phyloP scores from a whole-genome alignment of 2,888 invertebrate species.

The Crossocerus cetratus region DNA sequence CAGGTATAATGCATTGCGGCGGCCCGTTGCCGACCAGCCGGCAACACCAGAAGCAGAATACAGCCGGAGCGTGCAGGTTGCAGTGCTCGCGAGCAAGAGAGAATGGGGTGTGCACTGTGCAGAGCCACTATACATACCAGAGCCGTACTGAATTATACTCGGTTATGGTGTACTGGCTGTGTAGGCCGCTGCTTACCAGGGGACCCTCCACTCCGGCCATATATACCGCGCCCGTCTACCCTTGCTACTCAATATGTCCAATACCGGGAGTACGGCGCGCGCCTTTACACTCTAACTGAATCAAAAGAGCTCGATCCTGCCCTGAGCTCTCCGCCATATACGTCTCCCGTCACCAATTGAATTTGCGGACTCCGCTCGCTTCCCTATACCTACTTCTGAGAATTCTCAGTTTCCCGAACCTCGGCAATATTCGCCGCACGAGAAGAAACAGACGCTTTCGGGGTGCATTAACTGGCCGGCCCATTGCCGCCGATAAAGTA shows the following conservation, averaged over 20 bases:
- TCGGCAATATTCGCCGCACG: neutral
- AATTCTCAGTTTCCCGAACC: neutral
- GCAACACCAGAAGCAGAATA: slow-evolving; percentile 48
- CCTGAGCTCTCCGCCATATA: slow-evolving; percentile 2
- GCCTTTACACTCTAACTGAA: slow-evolving; percentile 56
- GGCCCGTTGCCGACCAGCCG: slow-evolving; percentile 50
- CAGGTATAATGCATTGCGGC: slow-evolving; percentile 69
- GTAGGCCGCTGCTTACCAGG: slow-evolving; percentile 57
- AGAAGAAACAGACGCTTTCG: slow-evolving; percentile 1
- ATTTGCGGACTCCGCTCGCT: neutral
- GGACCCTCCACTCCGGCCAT: slow-evolving; percentile 24
- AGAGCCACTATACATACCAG: slow-evolving; percentile 70
- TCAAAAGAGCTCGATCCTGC: slow-evolving; percentile 49
- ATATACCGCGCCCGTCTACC: slow-evolving; percentile 31
- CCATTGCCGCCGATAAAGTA: no score
- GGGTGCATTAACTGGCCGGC: neutral
- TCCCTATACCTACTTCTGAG: neutral
- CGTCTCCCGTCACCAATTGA: slow-evolving; percentile 6
- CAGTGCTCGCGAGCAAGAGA: slow-evolving; percentile 51
- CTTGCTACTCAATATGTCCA: slow-evolving; percentile 66
- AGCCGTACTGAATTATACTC: slow-evolving; percentile 72
- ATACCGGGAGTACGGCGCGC: slow-evolving; percentile 51
- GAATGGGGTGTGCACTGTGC: slow-evolving; percentile 64
- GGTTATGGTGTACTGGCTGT: slow-evolving; percentile 68
- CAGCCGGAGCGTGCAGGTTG: slow-evolving; percentile 58